Conservation (phyloP, 2,888 invertebrate species). For the Celastrina argiolus region DNA sequence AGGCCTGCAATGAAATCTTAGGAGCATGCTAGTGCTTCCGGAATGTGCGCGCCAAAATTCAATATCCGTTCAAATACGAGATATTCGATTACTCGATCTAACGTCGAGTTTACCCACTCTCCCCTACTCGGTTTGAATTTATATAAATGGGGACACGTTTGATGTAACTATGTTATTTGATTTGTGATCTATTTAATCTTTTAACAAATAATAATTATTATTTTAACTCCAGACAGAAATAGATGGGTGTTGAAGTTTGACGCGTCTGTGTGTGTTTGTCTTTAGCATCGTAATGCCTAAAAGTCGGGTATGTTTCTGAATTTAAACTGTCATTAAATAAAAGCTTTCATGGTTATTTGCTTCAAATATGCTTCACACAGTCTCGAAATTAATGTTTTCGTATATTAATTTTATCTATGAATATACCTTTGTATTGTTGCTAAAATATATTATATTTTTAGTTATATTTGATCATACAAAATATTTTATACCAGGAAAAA, state of each 20-base stretch:
- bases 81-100: constrained; percentile 64
- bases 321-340: too few relatives aligned
- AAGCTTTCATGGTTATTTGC: too few relatives aligned
- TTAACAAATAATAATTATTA: background rate
- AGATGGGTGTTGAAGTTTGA: too few relatives aligned
- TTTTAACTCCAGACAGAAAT: background rate
- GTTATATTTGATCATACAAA: too few relatives aligned
- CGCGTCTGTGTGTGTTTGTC: too few relatives aligned
- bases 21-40: constrained; percentile 59
- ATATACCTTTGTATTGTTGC: too few relatives aligned
- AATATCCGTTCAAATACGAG: constrained; percentile 65
- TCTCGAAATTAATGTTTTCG: too few relatives aligned
- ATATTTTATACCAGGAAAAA: background rate
- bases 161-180: constrained; percentile 19
- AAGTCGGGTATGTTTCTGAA: too few relatives aligned
- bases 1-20: constrained; percentile 48
- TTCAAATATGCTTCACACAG: too few relatives aligned
- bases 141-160: constrained; percentile 31
- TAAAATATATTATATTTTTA: too few relatives aligned
- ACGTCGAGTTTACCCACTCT: constrained; percentile 44
- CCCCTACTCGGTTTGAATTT: constrained; percentile 45
- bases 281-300: too few relatives aligned
- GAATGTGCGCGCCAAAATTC: constrained; percentile 63
- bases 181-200: constrained; percentile 11
- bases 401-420: too few relatives aligned